Conservation (phyloP, 2,797 vertebrate genomes). For the Sternarchorhynchus goeldii region DNA sequence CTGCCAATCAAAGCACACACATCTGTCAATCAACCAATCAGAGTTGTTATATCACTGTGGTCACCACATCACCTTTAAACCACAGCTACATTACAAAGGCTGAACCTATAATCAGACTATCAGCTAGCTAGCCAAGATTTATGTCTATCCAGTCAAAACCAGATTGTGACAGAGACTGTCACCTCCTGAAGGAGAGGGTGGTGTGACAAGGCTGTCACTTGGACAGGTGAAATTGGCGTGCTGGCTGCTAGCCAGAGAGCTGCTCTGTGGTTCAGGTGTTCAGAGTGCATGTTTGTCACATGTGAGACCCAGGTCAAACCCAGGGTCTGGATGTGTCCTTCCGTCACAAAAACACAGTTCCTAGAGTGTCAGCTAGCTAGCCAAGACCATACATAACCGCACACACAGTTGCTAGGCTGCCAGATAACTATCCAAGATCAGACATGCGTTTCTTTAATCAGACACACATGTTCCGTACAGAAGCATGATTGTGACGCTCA, state of each 20-base stretch:
- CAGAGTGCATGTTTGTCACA: too few species aligned
- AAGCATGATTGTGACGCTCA: slow-evolving; percentile 35
- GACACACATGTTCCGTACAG: slow-evolving; percentile 26
- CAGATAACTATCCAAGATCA: slow-evolving; percentile 6
- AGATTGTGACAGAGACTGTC: too few species aligned
- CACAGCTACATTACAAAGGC: slow-evolving; percentile 7
- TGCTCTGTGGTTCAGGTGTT: too few species aligned
- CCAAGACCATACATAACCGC: not conserved
- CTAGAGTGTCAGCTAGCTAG: slow-evolving; percentile 3
- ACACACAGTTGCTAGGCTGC: not conserved
- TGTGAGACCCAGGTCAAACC: too few species aligned
- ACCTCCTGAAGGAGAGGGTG: too few species aligned
- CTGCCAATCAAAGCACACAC: too few species aligned
- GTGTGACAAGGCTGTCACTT: too few species aligned
- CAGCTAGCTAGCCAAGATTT: not conserved
- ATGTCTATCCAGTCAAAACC: too few species aligned
- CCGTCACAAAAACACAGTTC: too few species aligned
- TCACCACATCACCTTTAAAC: not conserved
- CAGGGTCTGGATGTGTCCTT: too few species aligned
- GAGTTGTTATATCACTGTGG: not conserved
- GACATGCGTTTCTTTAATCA: slow-evolving; percentile 36
- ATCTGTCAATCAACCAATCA: slow-evolving; percentile 7
- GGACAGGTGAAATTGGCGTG: too few species aligned
- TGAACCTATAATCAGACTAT: slow-evolving; percentile 26
- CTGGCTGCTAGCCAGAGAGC: too few species aligned